These are phyloP conservation scores for Nestor notabilis DNA, from an alignment of 2,113 vertebrate genomes.

Conservation along the genomic window DNA sequence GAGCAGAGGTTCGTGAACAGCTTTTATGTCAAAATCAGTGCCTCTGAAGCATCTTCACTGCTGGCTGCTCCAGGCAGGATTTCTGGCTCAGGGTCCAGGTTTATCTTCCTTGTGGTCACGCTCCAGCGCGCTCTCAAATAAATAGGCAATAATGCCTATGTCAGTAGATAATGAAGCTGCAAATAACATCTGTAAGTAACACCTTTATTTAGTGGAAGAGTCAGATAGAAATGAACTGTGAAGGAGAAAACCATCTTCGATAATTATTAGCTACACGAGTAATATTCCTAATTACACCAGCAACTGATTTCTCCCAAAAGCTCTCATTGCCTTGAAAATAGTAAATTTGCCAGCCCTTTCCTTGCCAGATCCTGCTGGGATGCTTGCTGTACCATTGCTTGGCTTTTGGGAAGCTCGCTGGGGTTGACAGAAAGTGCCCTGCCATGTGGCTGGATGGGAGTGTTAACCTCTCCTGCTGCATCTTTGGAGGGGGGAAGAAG, in stretches of 20 bases:
- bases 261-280: background rate
- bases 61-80: background rate
- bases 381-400: fast-evolving
- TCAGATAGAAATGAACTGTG: slow-evolving; percentile 20
- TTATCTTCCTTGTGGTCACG: background rate
- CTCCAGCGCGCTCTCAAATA: background rate
- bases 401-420: background rate
- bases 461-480: background rate
- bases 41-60: background rate
- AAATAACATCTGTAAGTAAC: background rate
- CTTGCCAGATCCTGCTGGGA: background rate
- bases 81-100: background rate
- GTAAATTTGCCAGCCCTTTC: background rate
- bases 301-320: background rate
- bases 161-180: background rate
- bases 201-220: slow-evolving; percentile 19
- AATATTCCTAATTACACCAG: slow-evolving; percentile 5
- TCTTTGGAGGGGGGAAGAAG: background rate
- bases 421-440: background rate
- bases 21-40: background rate
- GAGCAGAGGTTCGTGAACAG: background rate
- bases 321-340: background rate
- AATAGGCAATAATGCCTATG: background rate
- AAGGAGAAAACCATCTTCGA: background rate
- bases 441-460: background rate